These are phyloP conservation scores for Bombus cullumanus DNA, from an alignment of 1,140 invertebrate genomes.

Conservation along the genomic window DNA sequence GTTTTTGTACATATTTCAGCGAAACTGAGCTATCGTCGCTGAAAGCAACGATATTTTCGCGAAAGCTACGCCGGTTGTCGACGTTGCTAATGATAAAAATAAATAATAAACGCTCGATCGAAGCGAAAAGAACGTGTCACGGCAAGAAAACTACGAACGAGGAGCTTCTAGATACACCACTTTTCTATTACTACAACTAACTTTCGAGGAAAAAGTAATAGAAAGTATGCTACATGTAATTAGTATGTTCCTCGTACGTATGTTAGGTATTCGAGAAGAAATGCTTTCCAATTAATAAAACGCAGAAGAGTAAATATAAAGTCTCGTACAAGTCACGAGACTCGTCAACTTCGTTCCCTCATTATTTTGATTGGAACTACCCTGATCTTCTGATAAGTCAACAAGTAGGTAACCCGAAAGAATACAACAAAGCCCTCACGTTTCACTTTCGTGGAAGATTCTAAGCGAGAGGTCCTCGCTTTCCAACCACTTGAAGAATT, in stretches of 20 bases:
- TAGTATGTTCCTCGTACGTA: neutral
- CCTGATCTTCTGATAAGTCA: neutral
- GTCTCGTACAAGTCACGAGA: neutral
- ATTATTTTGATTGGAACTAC: no score
- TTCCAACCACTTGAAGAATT: neutral
- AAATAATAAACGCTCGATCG: neutral
- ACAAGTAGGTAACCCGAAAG: neutral
- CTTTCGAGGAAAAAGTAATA: neutral
- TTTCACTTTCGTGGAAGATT: neutral
- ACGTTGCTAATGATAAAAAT: neutral
- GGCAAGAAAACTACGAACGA: conserved; percentile 18
- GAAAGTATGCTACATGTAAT: neutral
- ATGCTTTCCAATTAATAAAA: neutral
- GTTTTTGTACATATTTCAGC: neutral
- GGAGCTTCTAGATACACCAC: neutral
- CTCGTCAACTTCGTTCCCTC: neutral
- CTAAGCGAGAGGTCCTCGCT: neutral
- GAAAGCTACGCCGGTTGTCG: conserved; percentile 1
- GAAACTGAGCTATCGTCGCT: conserved; percentile 9
- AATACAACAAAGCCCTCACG: neutral
- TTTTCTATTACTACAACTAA: neutral
- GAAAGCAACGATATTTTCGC: neutral
- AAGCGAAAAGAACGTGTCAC: neutral
- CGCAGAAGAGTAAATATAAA: neutral
- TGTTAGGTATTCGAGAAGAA: neutral